These are phyloP conservation scores for Cantharis flavilabris DNA, from an alignment of 2,888 invertebrate species.

Conservation along the genomic window DNA sequence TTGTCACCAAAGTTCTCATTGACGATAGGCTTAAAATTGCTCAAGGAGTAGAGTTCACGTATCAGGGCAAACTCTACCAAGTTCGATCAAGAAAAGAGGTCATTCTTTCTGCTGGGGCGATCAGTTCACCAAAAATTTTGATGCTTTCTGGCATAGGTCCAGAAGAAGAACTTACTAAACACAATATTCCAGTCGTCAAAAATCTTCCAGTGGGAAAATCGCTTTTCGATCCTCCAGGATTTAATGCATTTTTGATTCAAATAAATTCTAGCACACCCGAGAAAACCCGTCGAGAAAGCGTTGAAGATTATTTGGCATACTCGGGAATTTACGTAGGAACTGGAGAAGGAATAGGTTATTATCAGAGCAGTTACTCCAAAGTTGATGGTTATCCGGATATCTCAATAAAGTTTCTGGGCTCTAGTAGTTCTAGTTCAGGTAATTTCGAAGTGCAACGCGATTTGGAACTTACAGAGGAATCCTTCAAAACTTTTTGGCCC, in stretches of 20 bases:
- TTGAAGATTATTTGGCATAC: not conserved
- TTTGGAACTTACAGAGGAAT: constrained; percentile 34
- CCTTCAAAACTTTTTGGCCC: constrained; percentile 45
- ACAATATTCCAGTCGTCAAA: not conserved
- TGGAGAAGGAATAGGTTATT: constrained; percentile 66
- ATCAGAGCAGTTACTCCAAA: constrained; percentile 62
- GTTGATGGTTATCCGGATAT: constrained; percentile 69
- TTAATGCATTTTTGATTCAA: not conserved
- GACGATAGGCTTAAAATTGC: constrained; percentile 54
- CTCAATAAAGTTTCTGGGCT: constrained; percentile 62
- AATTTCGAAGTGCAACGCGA: constrained; percentile 46
- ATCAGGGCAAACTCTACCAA: constrained; percentile 18
- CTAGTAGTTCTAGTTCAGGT: constrained; percentile 59
- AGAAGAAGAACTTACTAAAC: not conserved
- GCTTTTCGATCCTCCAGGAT: not conserved
- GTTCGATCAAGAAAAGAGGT: not conserved
- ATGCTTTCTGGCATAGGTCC: not conserved
- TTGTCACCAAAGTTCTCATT: constrained; percentile 63
- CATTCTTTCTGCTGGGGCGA: not conserved
- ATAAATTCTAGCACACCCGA: not conserved
- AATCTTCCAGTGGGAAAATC: not conserved
- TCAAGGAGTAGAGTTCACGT: constrained; percentile 55
- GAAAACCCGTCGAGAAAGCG: not conserved
- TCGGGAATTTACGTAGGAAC: constrained; percentile 60
- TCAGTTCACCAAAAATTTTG: not conserved